Evolutionary conservation across 2,113 vertebrate genomes (phyloP).

Genomic region (Pachypanchax playfairii): DNA sequence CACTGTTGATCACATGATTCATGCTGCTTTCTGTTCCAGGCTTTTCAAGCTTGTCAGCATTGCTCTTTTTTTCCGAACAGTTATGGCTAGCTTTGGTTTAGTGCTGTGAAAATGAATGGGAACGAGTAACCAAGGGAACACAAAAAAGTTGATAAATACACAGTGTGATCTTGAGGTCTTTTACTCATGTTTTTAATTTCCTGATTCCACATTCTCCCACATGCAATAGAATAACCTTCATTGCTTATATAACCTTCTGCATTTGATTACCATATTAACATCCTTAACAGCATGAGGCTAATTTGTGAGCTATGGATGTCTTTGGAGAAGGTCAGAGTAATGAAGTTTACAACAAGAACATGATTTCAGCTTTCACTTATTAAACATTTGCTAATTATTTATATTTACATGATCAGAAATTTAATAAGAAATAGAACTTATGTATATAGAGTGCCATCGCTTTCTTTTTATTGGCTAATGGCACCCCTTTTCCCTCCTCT

Average conservation of each 20-base stretch:
- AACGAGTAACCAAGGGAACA: constrained; percentile 55
- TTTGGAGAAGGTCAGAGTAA: constrained; percentile 79
- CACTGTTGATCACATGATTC: constrained; percentile 64
- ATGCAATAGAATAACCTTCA: constrained; percentile 75
- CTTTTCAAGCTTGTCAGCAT: constrained; percentile 48
- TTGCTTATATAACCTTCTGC: constrained; percentile 78
- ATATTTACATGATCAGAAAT: constrained; percentile 68
- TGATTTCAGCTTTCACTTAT: constrained; percentile 66
- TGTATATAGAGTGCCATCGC: constrained; percentile 25
- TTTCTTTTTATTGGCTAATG: constrained; percentile 22
- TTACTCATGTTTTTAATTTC: constrained; percentile 72
- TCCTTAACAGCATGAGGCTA: constrained; percentile 79
- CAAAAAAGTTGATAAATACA: constrained; percentile 67
- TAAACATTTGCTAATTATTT: constrained; percentile 77
- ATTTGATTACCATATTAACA: constrained; percentile 78
- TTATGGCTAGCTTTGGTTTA: constrained; percentile 63
- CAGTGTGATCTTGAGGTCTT: constrained; percentile 62
- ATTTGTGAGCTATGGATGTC: constrained; percentile 78
- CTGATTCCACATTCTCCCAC: constrained; percentile 60
- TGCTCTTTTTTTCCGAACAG: constrained; percentile 41
- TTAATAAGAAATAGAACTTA: constrained; percentile 52
- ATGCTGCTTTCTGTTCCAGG: constrained; percentile 36
- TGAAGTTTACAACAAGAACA: constrained; percentile 70
- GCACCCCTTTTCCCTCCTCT: not conserved
- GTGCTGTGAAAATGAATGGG: constrained; percentile 29